phyloP scores from a whole-genome alignment of 2,113 vertebrate species.

The Xenus cinereus region DNA sequence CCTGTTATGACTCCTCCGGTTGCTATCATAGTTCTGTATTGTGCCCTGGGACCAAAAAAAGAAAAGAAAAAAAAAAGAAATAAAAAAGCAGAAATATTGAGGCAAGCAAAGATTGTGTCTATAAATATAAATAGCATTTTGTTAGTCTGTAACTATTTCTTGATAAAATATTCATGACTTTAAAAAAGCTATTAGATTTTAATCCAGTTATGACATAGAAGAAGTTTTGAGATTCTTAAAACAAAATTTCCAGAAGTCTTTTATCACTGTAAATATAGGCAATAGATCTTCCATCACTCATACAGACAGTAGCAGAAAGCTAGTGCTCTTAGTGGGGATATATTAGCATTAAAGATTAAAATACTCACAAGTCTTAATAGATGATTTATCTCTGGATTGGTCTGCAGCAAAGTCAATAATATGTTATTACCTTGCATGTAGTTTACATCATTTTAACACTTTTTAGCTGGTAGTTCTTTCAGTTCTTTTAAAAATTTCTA shows the following conservation, averaged over 20 bases:
- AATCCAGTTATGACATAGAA: not conserved
- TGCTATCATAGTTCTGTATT: constrained; percentile 85
- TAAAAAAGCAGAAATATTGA: not conserved
- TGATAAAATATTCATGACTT: not conserved
- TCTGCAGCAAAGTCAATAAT: not conserved
- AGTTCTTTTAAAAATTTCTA: not conserved
- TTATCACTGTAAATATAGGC: not conserved
- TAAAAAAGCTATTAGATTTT: not conserved
- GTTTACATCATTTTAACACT: not conserved
- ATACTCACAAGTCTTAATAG: not conserved
- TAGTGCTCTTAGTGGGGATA: not conserved
- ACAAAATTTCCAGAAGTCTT: not conserved
- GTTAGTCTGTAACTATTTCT: not conserved
- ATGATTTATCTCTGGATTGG: not conserved
- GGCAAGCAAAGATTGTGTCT: not conserved
- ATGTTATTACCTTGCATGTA: not conserved
- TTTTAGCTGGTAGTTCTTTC: not conserved
- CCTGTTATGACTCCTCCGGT: constrained; percentile 96
- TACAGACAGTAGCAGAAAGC: not conserved
- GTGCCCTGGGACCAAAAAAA: constrained; percentile 51
- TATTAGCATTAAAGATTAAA: not conserved
- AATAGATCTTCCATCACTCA: not conserved
- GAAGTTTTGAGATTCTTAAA: not conserved
- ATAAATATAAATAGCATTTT: not conserved
- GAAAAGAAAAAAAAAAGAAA: not conserved